Evolutionary conservation across 2,888 invertebrate species (phyloP).

Genomic region (Drosophila maculinotata): DNA sequence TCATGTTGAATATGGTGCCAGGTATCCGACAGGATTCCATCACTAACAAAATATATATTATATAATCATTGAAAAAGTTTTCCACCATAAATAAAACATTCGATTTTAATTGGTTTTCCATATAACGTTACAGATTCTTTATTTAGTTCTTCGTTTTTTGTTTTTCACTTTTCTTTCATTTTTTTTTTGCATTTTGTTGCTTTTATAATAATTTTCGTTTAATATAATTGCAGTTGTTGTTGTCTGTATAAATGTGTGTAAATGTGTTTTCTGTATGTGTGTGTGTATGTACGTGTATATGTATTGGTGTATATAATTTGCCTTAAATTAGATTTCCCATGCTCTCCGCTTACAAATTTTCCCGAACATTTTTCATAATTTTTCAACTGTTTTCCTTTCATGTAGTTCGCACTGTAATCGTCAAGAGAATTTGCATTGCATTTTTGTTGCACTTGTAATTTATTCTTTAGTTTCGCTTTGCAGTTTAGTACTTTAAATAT

Average conservation of each 20-base stretch:
- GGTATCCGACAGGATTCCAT: accelerated
- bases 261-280: slow-evolving; percentile 42
- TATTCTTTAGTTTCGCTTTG: slow-evolving; percentile 55
- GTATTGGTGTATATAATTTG: slow-evolving; percentile 54
- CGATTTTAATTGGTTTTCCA: slow-evolving; percentile 73
- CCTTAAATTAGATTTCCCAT: slow-evolving; percentile 66
- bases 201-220: slow-evolving; percentile 73
- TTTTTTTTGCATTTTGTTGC: slow-evolving; percentile 60
- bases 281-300: slow-evolving; percentile 22
- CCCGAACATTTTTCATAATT: slow-evolving; percentile 37
- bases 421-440: slow-evolving; percentile 44
- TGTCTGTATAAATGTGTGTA: slow-evolving; percentile 56
- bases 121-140: slow-evolving; percentile 84
- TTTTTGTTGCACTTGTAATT: slow-evolving; percentile 40
- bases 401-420: slow-evolving; percentile 14
- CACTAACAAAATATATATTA: too few relatives aligned
- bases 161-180: slow-evolving; percentile 59
- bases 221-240: slow-evolving; percentile 77
- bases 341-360: slow-evolving; percentile 45
- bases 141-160: slow-evolving; percentile 69
- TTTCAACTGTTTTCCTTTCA: slow-evolving; percentile 38
- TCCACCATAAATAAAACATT: slow-evolving; percentile 24
- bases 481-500: slow-evolving; percentile 52
- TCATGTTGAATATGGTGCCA: too few relatives aligned
- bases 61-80: too few relatives aligned